These are phyloP conservation scores for Mesoligia furuncula DNA, from an alignment of 2,888 invertebrate genomes.

Conservation along the genomic window DNA sequence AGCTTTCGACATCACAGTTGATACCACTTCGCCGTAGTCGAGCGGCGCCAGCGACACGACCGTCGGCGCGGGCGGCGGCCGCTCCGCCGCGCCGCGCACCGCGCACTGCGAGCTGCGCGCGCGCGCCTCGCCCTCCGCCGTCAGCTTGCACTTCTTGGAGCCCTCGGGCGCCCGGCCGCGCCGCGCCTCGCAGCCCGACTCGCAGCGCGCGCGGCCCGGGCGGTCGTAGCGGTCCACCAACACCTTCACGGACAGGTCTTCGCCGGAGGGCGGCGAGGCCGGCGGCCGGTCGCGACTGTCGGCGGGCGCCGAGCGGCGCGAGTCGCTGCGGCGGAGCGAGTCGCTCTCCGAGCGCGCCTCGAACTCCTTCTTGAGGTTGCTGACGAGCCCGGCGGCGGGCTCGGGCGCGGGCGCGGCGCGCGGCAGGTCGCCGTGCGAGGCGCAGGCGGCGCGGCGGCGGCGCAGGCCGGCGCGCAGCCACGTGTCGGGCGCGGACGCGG, in stretches of 20 bases:
- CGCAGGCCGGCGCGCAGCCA: slow-evolving; percentile 86
- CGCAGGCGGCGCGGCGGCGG: slow-evolving; percentile 82
- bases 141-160: slow-evolving; percentile 64
- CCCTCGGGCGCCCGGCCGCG: slow-evolving; percentile 62
- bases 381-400: slow-evolving; percentile 92
- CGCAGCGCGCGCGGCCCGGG: slow-evolving; percentile 73
- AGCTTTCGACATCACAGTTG: slow-evolving; percentile 93
- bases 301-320: slow-evolving; percentile 67
- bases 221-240: slow-evolving; percentile 94
- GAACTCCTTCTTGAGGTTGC: slow-evolving; percentile 96
- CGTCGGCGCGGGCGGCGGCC: slow-evolving; percentile 83
- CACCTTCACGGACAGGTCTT: slow-evolving; percentile 92
- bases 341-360: slow-evolving; percentile 91
- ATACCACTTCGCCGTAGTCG: slow-evolving; percentile 90
- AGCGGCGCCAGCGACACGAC: slow-evolving; percentile 82
- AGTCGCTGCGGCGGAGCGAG: slow-evolving; percentile 67
- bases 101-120: slow-evolving; percentile 74
- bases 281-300: slow-evolving; percentile 81
- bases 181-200: slow-evolving; percentile 70
- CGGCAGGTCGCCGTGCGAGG: slow-evolving; percentile 85
- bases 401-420: slow-evolving; percentile 74
- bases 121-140: slow-evolving; percentile 67
- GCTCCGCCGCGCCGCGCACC: slow-evolving; percentile 75
- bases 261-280: slow-evolving; percentile 93
- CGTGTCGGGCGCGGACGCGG: slow-evolving; percentile 90